Evolutionary conservation across 2,113 vertebrate species (phyloP).

Genomic region (Ceyx melanurus): DNA sequence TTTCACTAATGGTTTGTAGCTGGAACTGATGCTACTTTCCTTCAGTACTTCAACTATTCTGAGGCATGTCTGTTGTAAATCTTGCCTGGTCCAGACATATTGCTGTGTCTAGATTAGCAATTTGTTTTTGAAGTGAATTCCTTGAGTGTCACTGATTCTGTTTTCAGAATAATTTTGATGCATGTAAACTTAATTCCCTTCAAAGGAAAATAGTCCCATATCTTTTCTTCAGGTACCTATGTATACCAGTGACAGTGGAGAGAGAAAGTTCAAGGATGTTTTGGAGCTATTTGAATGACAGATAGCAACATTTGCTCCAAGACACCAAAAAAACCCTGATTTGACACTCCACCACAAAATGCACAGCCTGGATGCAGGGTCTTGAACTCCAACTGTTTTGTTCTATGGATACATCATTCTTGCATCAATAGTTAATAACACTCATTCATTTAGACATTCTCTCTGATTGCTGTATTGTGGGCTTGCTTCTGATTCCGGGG

Average conservation of each 20-base stretch:
- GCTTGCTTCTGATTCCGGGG: background rate
- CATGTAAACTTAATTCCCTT: background rate
- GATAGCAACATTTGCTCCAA: background rate
- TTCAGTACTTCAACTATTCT: background rate
- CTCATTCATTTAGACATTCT: background rate
- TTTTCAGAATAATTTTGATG: background rate
- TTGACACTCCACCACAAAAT: background rate
- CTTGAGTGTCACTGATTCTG: background rate
- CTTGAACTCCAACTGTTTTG: background rate
- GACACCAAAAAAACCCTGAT: background rate
- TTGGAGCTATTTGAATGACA: background rate
- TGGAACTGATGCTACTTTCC: background rate
- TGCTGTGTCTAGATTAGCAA: fast-evolving
- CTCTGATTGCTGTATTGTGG: background rate
- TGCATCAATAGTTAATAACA: background rate
- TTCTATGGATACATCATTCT: background rate
- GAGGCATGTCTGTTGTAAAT: background rate
- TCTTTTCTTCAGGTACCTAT: background rate
- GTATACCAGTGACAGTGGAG: background rate
- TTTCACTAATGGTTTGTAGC: background rate
- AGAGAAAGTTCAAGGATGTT: background rate
- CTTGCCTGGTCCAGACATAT: background rate
- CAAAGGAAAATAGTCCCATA: background rate
- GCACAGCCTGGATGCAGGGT: background rate
- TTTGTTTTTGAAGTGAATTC: background rate